These are phyloP conservation scores for Plagodis pulveraria DNA, from an alignment of 2,888 invertebrate genomes.

Conservation along the genomic window DNA sequence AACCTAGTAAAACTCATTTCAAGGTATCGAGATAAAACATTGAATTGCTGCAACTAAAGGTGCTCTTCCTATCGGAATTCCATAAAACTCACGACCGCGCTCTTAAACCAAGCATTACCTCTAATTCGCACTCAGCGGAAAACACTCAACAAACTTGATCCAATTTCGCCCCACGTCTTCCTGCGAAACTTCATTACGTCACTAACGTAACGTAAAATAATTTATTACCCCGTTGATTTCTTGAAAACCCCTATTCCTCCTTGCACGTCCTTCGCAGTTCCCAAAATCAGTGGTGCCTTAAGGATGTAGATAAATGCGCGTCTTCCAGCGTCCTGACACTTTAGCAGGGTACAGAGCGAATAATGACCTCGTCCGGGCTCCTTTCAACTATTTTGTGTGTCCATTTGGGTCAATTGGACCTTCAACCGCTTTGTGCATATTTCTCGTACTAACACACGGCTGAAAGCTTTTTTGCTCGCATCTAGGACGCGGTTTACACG, in stretches of 20 bases:
- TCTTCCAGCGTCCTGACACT: slow-evolving; percentile 76
- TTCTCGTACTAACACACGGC: slow-evolving; percentile 61
- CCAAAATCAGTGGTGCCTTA: slow-evolving; percentile 75
- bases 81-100: not conserved
- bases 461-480: slow-evolving; percentile 74
- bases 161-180: slow-evolving; percentile 39
- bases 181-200: slow-evolving; percentile 51
- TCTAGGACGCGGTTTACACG: slow-evolving; percentile 43
- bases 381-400: slow-evolving; percentile 79
- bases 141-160: slow-evolving; percentile 38
- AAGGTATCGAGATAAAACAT: too few species aligned
- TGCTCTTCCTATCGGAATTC: slow-evolving; percentile 7
- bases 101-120: slow-evolving; percentile 31
- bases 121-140: slow-evolving; percentile 33
- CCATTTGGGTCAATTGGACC: slow-evolving; percentile 82
- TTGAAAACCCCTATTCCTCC: slow-evolving; percentile 66
- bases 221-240: slow-evolving; percentile 70
- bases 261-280: slow-evolving; percentile 64
- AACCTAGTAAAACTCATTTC: too few species aligned
- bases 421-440: slow-evolving; percentile 74
- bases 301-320: slow-evolving; percentile 81
- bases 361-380: slow-evolving; percentile 75
- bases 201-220: slow-evolving; percentile 56
- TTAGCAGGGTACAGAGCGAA: slow-evolving; percentile 73
- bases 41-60: slow-evolving; percentile 3